Conservation (phyloP, 2,797 vertebrate species). For the Tinamus major region DNA sequence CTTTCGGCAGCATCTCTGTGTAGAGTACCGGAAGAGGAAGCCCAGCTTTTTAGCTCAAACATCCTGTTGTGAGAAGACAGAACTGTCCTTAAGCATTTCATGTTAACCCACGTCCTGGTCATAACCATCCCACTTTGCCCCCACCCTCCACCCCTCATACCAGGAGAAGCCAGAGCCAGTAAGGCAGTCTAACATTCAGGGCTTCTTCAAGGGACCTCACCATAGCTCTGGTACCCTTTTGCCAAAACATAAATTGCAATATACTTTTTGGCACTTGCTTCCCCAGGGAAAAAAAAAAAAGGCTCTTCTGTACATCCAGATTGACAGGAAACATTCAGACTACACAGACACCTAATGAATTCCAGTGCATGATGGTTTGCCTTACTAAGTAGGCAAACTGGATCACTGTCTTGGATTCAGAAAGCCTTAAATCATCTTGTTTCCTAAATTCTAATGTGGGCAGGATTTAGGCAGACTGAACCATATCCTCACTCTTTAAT, state of each 20-base stretch:
- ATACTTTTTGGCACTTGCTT: background rate
- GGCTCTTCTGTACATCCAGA: background rate
- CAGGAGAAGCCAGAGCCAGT: background rate
- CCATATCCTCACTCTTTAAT: background rate
- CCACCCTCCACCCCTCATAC: accelerated
- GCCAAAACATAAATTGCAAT: background rate
- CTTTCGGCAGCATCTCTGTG: background rate
- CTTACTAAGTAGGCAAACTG: constrained; percentile 34
- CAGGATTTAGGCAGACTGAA: constrained; percentile 27
- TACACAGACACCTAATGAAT: constrained; percentile 26
- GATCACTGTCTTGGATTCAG: constrained; percentile 42
- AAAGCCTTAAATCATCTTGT: constrained; percentile 35
- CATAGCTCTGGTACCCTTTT: background rate
- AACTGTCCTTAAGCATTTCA: background rate
- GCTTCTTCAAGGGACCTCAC: background rate
- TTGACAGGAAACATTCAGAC: background rate
- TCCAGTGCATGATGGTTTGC: constrained; percentile 32
- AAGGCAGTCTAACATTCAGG: background rate
- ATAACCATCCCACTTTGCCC: background rate
- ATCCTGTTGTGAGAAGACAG: background rate
- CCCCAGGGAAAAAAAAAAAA: background rate
- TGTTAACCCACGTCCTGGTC: background rate
- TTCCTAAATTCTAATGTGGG: background rate
- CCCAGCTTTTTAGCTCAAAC: background rate
- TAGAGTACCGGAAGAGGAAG: background rate